These are phyloP conservation scores for Myiozetetes cayanensis DNA, from an alignment of 2,113 vertebrate genomes.

Conservation along the genomic window DNA sequence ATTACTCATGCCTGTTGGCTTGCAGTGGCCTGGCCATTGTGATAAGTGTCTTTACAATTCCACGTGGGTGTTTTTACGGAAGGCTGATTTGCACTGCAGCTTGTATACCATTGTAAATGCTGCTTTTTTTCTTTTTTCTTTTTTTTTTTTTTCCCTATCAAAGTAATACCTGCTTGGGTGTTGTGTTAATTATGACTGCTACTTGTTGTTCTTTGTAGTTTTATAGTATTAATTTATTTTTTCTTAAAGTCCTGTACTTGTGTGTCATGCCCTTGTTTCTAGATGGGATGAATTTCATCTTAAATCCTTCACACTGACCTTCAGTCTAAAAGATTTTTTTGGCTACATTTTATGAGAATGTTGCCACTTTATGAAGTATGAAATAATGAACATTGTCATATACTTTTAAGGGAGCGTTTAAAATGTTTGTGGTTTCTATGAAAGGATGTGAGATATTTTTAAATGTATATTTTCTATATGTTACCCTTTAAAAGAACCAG, in stretches of 20 bases:
- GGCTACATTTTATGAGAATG: neutral
- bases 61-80: neutral
- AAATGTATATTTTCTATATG: neutral
- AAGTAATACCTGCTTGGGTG: neutral
- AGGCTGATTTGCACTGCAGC: neutral
- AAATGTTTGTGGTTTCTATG: neutral
- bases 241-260: neutral
- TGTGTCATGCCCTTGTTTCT: neutral
- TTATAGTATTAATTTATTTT: neutral
- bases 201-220: neutral
- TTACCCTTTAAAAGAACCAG: neutral
- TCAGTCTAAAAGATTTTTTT: neutral
- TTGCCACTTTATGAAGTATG: neutral
- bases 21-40: slow-evolving; percentile 4
- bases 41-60: slow-evolving; percentile 22
- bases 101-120: neutral
- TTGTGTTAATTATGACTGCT: neutral
- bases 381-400: neutral
- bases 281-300: neutral
- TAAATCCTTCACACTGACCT: neutral
- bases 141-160: neutral
- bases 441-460: neutral
- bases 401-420: neutral
- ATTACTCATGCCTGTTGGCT: slow-evolving; percentile 53
- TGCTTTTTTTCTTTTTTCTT: neutral